Conservation (phyloP, 2,797 vertebrate species). For the Aselliscus stoliczkanus region DNA sequence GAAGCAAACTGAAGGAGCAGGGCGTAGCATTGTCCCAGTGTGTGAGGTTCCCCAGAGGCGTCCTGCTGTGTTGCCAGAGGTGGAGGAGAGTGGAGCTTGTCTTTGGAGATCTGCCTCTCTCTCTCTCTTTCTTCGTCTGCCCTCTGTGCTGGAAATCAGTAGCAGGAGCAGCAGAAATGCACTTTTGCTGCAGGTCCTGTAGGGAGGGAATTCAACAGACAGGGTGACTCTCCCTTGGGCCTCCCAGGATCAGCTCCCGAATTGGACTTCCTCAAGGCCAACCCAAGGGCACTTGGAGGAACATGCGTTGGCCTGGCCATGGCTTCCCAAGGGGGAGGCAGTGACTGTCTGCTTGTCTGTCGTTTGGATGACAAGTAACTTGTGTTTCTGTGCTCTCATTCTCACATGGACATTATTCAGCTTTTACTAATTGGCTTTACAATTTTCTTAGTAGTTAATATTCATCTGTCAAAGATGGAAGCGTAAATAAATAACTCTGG, state of each 20-base stretch:
- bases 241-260: neutral
- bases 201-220: neutral
- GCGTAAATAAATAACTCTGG: constrained; percentile 73
- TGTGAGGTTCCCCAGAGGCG: neutral
- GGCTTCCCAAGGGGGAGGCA: neutral
- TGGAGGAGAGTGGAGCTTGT: no score
- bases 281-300: neutral
- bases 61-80: neutral
- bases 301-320: rapidly evolving
- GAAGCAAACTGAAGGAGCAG: rapidly evolving
- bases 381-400: neutral
- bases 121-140: neutral
- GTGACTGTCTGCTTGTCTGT: neutral
- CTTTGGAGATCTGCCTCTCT: neutral
- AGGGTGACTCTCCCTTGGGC: neutral
- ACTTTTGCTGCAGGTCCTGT: neutral
- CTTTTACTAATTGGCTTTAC: constrained; percentile 66
- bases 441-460: constrained; percentile 63
- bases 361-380: neutral
- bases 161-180: neutral
- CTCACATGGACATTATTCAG: constrained; percentile 49
- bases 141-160: neutral
- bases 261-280: neutral
- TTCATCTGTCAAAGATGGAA: constrained; percentile 61
- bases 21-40: neutral